Evolutionary conservation across 53 echinoderm and acorn worm species (phyloP), one percentile per base, ranked within the genome.

Genomic region (Temnopleurus reevesii): DNA sequence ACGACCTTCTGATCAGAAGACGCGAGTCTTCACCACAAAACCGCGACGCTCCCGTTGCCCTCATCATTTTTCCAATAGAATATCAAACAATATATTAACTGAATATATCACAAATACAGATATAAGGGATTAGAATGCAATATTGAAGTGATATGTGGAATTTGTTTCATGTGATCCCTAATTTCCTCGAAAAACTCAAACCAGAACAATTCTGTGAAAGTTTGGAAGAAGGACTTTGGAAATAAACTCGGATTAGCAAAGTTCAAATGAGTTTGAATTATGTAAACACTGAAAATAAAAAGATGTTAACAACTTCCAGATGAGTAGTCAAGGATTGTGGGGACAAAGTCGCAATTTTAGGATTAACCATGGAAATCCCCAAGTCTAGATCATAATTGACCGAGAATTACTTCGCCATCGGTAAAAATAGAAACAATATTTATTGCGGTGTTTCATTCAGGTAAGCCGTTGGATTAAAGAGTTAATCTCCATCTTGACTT

Each of bases 231-330:
- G 19, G 3, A 19, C 71, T 71, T 38, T 71, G 13, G n/a, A 41
- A 38, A 41, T 21, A 23, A 2, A 17, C 56, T 23, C 7, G 65
- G 65, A 65, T 34, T 28, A 18, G n/a, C 41, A n/a, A 41, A 71
- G 43, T 71, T 71, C 71, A 71, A 43, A n/a, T 4, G 36, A 36
- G 71, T 71, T 38, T 71, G 28, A 18, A 71, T n/a, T 36, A 71
- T 71, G 71, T 33, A 63, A 63, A 71, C 71, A 71, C 38, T 18
- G 2, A 19, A 71, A n/a, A 38, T 15, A 8, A 23, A 71, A 21
- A 8, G 71, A n/a, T 71, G 71, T 71, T 71, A 71, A 71, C 71
- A 71, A 71, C 71, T 71, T 71, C 71, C 71, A 71, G 38, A 71
- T 71, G 71, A 71, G 41, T 23, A 7, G 41, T 71, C 71, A 71